Evolutionary conservation across 2,797 vertebrate species (phyloP).

Genomic region (Urophycis tenuis): DNA sequence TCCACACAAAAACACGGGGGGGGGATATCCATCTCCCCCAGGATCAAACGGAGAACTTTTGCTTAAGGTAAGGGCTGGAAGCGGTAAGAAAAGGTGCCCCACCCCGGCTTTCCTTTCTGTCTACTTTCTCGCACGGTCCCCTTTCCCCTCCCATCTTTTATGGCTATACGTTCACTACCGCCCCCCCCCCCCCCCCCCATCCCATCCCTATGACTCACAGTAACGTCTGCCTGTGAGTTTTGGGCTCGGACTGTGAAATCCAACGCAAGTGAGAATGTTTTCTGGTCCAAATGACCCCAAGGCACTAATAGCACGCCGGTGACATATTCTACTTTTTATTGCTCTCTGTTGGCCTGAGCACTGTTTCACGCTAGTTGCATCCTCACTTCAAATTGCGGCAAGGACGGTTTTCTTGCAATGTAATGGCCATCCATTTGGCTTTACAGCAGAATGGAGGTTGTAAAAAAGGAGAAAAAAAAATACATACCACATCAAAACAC

Average conservation of each 20-base stretch:
- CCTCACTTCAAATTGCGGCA: constrained; percentile 41
- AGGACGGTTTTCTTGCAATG: constrained; percentile 34
- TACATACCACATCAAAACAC: neutral
- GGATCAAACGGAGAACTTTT: constrained; percentile 64
- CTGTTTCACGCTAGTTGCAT: constrained; percentile 47
- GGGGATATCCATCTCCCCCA: constrained; percentile 68
- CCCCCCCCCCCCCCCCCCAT: constrained; percentile 23
- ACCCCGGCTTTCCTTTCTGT: constrained; percentile 25
- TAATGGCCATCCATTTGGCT: constrained; percentile 36
- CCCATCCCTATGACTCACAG: constrained; percentile 54
- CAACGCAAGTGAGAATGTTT: constrained; percentile 61
- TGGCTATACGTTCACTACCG: neutral
- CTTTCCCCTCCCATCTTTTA: constrained; percentile 26
- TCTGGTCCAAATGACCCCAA: constrained; percentile 60
- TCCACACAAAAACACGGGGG: constrained; percentile 57
- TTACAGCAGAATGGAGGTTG: constrained; percentile 26
- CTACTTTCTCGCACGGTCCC: constrained; percentile 6
- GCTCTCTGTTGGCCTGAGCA: constrained; percentile 36
- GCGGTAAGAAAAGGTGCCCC: constrained; percentile 55
- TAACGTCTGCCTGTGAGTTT: constrained; percentile 60
- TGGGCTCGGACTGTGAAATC: constrained; percentile 68
- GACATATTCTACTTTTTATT: constrained; percentile 65
- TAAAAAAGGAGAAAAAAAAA: constrained; percentile 4
- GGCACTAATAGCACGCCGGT: constrained; percentile 55
- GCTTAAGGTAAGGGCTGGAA: constrained; percentile 49